A percentile compares a stretch with the other conserved stretches of the same genome.
phyloP scores from a whole-genome alignment of 1,140 invertebrate genomes.

The Popillia japonica region DNA sequence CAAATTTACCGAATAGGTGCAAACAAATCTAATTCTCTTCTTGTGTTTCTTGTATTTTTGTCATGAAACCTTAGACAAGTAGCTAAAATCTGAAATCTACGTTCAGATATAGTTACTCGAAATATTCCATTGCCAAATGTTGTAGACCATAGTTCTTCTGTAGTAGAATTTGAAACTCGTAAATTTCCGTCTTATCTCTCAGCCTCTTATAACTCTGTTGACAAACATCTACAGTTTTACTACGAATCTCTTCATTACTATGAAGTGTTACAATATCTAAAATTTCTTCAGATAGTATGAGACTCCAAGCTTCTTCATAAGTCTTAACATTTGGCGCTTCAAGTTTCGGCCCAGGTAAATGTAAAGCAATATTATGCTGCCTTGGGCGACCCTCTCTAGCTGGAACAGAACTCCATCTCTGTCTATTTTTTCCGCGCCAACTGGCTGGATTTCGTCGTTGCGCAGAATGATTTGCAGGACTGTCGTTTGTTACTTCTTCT shows the following conservation, averaged over 20 bases:
- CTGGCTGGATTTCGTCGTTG: neutral
- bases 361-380: neutral
- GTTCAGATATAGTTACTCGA: too few species aligned
- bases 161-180: too few species aligned
- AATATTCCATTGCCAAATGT: too few species aligned
- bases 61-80: too few species aligned
- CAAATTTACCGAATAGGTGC: too few species aligned
- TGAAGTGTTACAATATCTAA: conserved; percentile 11
- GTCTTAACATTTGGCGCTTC: neutral
- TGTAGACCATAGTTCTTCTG: too few species aligned
- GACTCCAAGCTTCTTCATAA: conserved; percentile 19
- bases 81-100: too few species aligned
- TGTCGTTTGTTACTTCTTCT: too few species aligned
- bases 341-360: neutral
- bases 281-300: neutral
- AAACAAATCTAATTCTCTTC: too few species aligned
- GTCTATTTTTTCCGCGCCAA: neutral
- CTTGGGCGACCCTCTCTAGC: neutral
- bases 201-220: too few species aligned
- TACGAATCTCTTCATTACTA: neutral
- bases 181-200: too few species aligned
- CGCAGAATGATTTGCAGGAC: neutral
- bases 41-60: too few species aligned
- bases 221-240: neutral
- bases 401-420: neutral